Conservation (phyloP, 1,140 invertebrate genomes). For the Dinoponera quadriceps region DNA sequence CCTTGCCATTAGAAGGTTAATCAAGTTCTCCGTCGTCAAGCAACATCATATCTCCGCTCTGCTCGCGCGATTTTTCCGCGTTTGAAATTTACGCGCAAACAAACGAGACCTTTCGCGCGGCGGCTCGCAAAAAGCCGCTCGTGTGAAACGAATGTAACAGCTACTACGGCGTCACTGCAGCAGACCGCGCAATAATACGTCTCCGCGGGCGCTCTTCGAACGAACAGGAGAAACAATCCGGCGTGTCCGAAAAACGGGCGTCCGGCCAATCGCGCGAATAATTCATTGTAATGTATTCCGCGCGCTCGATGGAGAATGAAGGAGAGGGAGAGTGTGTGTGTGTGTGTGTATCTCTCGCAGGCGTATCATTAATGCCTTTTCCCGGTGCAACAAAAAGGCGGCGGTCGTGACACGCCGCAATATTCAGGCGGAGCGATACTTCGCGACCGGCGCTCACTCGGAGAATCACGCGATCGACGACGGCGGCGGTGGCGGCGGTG, state of each 20-base stretch:
- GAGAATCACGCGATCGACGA: slow-evolving; percentile 72
- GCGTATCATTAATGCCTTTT: slow-evolving; percentile 72
- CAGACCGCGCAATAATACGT: slow-evolving; percentile 42
- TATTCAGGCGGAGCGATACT: slow-evolving; percentile 67
- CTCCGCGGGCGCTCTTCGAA: slow-evolving; percentile 43
- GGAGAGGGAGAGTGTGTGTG: no score
- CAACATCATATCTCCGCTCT: background rate
- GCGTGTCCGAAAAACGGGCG: slow-evolving; percentile 34
- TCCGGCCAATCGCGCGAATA: slow-evolving; percentile 33
- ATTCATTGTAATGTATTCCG: slow-evolving; percentile 56
- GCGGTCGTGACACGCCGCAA: slow-evolving; percentile 72
- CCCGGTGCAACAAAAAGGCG: slow-evolving; percentile 68
- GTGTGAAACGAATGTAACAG: slow-evolving; percentile 21
- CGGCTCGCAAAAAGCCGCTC: slow-evolving; percentile 11
- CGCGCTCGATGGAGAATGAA: background rate
- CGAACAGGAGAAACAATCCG: slow-evolving; percentile 44
- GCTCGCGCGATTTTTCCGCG: background rate
- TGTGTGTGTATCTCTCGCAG: slow-evolving; percentile 53
- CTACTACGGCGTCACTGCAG: slow-evolving; percentile 15
- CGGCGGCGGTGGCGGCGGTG: slow-evolving; percentile 50
- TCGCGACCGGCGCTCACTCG: slow-evolving; percentile 61
- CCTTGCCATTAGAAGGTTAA: no score
- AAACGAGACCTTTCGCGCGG: slow-evolving; percentile 20
- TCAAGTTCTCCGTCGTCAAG: background rate
- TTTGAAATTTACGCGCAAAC: slow-evolving; percentile 41